Evolutionary conservation across 2,113 vertebrate genomes (phyloP).

Genomic region (Podarcis muralis): DNA sequence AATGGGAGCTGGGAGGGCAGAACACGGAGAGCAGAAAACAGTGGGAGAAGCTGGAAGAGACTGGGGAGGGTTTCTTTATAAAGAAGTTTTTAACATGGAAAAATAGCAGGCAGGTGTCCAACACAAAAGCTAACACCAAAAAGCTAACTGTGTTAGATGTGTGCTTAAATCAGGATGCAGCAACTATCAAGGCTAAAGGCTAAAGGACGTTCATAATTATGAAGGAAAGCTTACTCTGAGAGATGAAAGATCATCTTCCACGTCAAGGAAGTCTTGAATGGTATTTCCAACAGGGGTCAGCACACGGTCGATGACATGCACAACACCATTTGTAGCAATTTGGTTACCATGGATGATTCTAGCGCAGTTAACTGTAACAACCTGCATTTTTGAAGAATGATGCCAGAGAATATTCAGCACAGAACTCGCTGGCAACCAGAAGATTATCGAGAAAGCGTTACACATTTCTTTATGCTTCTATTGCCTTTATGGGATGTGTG

Average conservation of each 20-base stretch:
- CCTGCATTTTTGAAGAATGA: constrained; percentile 73
- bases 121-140: no score
- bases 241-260: constrained; percentile 87
- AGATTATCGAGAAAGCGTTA: background rate
- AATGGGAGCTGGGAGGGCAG: no score
- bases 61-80: no score
- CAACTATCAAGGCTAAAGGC: no score
- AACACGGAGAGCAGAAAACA: no score
- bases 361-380: constrained; percentile 97
- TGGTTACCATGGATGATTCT: constrained; percentile 94
- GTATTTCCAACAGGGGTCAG: constrained; percentile 86
- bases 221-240: constrained; percentile 77
- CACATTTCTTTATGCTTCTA: background rate
- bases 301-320: constrained; percentile 94
- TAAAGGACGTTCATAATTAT: background rate
- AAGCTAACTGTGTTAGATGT: no score
- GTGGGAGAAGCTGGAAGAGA: no score
- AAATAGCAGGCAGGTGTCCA: no score
- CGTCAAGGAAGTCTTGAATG: constrained; percentile 86
- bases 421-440: background rate
- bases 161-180: no score
- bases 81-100: no score
- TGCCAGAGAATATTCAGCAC: constrained; percentile 2
- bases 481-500: background rate
- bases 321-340: constrained; percentile 95